Percentiles rank a stretch among this genome's conserved stretches.
These are phyloP conservation scores for Diadophis punctatus DNA, from an alignment of 2,113 vertebrate genomes.

Conservation along the genomic window DNA sequence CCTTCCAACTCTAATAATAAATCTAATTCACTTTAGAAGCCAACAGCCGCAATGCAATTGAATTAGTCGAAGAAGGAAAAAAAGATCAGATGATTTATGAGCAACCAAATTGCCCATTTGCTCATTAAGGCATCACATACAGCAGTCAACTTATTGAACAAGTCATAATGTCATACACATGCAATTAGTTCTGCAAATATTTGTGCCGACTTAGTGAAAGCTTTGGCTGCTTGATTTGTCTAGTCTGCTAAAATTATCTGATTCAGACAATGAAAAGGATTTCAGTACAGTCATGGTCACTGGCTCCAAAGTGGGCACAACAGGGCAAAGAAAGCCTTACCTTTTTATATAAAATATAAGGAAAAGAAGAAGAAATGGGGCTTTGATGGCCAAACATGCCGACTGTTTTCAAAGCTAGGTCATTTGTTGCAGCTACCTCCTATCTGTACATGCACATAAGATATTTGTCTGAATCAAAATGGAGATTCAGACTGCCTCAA, in stretches of 20 bases:
- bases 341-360: neutral
- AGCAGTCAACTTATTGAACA: neutral
- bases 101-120: neutral
- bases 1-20: too few species aligned
- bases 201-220: neutral
- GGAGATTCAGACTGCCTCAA: neutral
- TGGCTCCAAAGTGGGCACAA: neutral
- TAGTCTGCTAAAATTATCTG: neutral
- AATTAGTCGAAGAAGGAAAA: neutral
- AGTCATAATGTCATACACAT: neutral
- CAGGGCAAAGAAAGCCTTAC: neutral
- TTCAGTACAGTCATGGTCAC: neutral
- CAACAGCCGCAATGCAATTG: neutral
- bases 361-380: neutral
- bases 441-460: neutral
- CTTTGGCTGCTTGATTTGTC: neutral
- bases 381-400: neutral
- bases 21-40: neutral
- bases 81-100: neutral
- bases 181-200: neutral
- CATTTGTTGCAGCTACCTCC: neutral
- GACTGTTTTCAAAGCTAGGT: neutral
- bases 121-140: neutral
- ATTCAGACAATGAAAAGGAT: neutral
- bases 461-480: neutral